Evolutionary conservation across 1,140 invertebrate genomes (phyloP).

Genomic region (Heliconius himera): DNA sequence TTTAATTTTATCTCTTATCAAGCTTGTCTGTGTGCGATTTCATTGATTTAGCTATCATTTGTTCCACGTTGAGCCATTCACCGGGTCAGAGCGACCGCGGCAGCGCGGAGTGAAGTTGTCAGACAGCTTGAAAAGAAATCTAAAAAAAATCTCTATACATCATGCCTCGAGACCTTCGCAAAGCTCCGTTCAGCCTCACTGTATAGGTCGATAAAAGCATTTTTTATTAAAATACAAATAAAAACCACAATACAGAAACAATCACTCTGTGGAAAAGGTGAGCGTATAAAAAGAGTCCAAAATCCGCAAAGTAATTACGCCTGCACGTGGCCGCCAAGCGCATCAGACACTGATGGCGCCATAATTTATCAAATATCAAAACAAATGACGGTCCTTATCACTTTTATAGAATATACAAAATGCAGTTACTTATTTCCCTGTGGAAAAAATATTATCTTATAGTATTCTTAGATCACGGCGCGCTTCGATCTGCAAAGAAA

Average conservation of each 20-base stretch:
- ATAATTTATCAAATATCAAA: constrained; percentile 81
- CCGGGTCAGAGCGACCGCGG: constrained; percentile 19
- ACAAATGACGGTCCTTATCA: constrained; percentile 81
- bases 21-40: constrained; percentile 58
- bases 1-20: constrained; percentile 68
- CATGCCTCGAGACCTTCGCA: constrained; percentile 72
- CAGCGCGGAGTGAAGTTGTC: constrained; percentile 31
- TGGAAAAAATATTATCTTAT: constrained; percentile 83
- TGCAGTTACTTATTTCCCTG: constrained; percentile 83
- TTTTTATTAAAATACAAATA: constrained; percentile 69
- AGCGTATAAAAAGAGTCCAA: constrained; percentile 77
- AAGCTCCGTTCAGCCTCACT: constrained; percentile 65
- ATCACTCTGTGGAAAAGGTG: constrained; percentile 76
- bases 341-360: constrained; percentile 75
- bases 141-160: constrained; percentile 80
- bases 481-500: constrained; percentile 77
- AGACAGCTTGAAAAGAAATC: constrained; percentile 78
- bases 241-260: constrained; percentile 68
- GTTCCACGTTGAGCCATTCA: constrained; percentile 12
- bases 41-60: constrained; percentile 25
- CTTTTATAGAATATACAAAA: constrained; percentile 83
- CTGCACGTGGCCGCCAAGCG: constrained; percentile 69
- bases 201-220: constrained; percentile 73
- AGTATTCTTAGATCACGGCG: constrained; percentile 82
- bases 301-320: constrained; percentile 76